Evolutionary conservation across 2,888 invertebrate genomes (phyloP).

Genomic region (Adelphocoris suturalis): DNA sequence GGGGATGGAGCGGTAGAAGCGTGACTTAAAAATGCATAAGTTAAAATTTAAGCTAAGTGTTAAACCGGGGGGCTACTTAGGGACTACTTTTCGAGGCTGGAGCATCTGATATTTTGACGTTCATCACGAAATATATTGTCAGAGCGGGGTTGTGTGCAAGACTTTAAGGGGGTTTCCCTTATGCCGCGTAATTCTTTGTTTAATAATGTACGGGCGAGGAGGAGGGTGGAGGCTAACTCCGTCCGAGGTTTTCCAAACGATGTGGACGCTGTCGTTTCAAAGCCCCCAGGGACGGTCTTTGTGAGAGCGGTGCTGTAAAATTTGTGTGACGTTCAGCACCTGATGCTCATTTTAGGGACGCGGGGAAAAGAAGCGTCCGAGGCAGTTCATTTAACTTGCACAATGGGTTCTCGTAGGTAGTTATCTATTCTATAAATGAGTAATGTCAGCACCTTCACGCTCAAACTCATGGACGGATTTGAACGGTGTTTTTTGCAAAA

Average conservation of each 20-base stretch:
- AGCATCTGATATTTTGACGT: conserved; percentile 67
- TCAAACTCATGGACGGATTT: too few species aligned
- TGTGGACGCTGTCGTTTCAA: conserved; percentile 22
- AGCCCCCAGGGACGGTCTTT: not conserved
- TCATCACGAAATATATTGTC: conserved; percentile 67
- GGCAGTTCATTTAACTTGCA: not conserved
- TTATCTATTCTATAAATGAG: too few species aligned
- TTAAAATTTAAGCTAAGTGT: conserved; percentile 69
- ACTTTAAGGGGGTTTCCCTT: conserved; percentile 18
- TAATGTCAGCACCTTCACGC: too few species aligned
- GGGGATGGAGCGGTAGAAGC: conserved; percentile 22
- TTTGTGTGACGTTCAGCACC: conserved; percentile 13
- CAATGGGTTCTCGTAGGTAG: not conserved
- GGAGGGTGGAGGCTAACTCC: not conserved
- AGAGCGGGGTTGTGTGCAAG: conserved; percentile 3
- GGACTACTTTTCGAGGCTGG: conserved; percentile 56
- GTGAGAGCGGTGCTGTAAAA: conserved; percentile 19
- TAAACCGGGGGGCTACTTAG: conserved; percentile 65
- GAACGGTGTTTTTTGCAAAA: too few species aligned
- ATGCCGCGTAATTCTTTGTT: conserved; percentile 35
- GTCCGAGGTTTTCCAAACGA: conserved; percentile 30
- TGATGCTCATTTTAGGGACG: not conserved
- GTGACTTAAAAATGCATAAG: conserved; percentile 68
- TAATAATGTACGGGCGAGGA: not conserved
- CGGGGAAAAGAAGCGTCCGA: too few species aligned